These are phyloP conservation scores for Denticeps clupeoides DNA, from an alignment of 2,797 vertebrate species.

Conservation along the genomic window DNA sequence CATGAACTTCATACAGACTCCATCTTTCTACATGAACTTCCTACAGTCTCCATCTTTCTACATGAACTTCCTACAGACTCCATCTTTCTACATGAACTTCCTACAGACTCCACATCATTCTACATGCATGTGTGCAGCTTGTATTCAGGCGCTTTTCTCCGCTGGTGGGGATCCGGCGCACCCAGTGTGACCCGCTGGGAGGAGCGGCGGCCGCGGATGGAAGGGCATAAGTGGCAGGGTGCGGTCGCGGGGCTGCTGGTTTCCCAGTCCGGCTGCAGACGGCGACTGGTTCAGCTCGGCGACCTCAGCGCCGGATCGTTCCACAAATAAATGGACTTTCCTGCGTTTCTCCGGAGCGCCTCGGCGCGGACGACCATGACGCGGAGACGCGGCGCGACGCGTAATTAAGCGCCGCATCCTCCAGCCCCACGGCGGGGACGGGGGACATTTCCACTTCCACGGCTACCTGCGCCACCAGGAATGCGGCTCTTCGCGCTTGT, in stretches of 20 bases:
- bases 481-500: conserved; percentile 68
- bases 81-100: no score
- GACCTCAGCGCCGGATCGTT: conserved; percentile 56
- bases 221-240: conserved; percentile 76
- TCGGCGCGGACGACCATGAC: conserved; percentile 51
- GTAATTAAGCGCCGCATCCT: conserved; percentile 51
- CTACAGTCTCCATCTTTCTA: no score
- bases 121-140: no score
- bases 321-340: conserved; percentile 68
- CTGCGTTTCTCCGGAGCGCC: conserved; percentile 37
- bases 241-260: conserved; percentile 81
- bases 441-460: conserved; percentile 23
- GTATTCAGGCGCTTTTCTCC: no score
- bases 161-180: conserved; percentile 34
- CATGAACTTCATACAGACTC: no score
- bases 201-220: conserved; percentile 67
- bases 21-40: no score
- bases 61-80: no score
- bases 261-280: conserved; percentile 60
- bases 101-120: no score
- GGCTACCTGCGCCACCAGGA: conserved; percentile 43
- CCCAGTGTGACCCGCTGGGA: conserved; percentile 40
- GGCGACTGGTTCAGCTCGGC: conserved; percentile 22
- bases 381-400: conserved; percentile 56
- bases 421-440: conserved; percentile 36